These are phyloP conservation scores for Acleris holmiana DNA, from an alignment of 2,888 invertebrate species.

Conservation along the genomic window DNA sequence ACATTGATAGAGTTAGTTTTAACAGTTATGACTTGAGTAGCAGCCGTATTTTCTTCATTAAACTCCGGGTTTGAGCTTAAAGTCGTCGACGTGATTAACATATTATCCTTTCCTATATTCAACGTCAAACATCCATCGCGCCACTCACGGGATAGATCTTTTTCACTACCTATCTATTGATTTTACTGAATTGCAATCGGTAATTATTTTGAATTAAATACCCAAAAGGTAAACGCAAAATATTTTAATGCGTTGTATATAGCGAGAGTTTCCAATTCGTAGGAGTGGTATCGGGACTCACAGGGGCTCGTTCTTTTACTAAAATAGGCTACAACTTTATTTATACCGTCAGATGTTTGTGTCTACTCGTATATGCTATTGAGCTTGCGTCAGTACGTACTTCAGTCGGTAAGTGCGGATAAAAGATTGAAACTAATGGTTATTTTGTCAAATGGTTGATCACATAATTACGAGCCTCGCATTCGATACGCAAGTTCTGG, in stretches of 20 bases:
- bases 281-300: neutral
- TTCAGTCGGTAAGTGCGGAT: neutral
- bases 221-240: constrained; percentile 2
- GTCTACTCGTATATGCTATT: too few relatives aligned
- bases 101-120: neutral
- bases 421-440: neutral
- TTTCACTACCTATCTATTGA: neutral
- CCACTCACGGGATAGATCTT: neutral
- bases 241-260: constrained; percentile 8
- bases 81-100: neutral
- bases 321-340: constrained; percentile 6
- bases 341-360: neutral
- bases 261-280: constrained; percentile 4
- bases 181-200: constrained; percentile 4
- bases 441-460: neutral
- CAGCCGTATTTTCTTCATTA: neutral
- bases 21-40: neutral
- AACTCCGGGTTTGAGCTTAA: neutral
- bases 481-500: too few relatives aligned
- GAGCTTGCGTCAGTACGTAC: neutral
- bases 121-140: neutral
- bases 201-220: constrained; percentile 1
- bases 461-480: neutral
- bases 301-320: neutral
- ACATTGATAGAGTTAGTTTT: neutral